These are phyloP conservation scores for Lithobates sylvaticus DNA, from an alignment of 2,797 vertebrate genomes.

Conservation along the genomic window DNA sequence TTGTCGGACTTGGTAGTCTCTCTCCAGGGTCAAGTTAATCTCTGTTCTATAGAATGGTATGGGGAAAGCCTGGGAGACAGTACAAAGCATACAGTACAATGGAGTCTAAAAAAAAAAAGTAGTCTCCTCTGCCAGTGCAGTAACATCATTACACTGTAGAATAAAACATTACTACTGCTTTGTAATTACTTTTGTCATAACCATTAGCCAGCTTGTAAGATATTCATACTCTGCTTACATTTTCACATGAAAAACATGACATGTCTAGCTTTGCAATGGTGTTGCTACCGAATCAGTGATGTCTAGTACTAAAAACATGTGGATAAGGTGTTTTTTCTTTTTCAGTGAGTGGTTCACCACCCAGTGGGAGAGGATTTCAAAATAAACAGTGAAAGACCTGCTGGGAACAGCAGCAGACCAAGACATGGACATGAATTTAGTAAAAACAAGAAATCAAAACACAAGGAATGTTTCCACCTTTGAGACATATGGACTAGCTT, in stretches of 20 bases:
- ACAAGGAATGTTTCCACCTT: neutral
- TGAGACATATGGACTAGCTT: neutral
- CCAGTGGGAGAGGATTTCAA: neutral
- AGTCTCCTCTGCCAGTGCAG: too few relatives aligned
- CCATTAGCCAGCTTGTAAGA: neutral
- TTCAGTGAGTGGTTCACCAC: neutral
- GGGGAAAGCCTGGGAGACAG: too few relatives aligned
- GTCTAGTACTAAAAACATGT: neutral
- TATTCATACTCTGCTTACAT: neutral
- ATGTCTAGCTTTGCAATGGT: neutral
- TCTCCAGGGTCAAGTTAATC: too few relatives aligned
- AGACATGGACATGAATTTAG: neutral
- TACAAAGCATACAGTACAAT: too few relatives aligned
- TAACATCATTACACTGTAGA: too few relatives aligned
- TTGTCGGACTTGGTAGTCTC: too few relatives aligned
- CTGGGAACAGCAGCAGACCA: slow-evolving; percentile 4
- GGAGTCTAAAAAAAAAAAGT: too few relatives aligned
- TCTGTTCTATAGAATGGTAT: too few relatives aligned
- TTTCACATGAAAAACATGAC: neutral
- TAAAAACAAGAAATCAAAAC: neutral
- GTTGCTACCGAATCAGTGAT: neutral
- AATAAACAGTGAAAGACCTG: neutral
- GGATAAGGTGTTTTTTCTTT: neutral
- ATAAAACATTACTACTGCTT: too few relatives aligned
- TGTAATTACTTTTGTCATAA: neutral